Conservation (phyloP, 2,888 invertebrate genomes). For the Drosophila setosimentum region DNA sequence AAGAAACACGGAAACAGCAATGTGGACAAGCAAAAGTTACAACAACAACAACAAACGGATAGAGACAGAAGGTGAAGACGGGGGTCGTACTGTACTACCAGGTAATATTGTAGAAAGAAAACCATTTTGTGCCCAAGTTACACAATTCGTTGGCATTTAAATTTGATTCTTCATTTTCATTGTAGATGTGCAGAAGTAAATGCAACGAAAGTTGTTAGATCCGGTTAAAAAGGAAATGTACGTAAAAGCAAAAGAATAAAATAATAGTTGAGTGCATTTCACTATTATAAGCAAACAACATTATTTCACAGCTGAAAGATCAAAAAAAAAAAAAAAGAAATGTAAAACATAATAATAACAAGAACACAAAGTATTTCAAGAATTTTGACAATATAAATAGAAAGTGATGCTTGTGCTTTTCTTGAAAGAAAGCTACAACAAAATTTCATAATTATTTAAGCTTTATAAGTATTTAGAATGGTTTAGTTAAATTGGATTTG, state of each 20-base stretch:
- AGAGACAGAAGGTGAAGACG: not conserved
- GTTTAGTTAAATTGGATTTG: no score
- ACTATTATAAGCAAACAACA: not conserved
- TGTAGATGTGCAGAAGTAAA: constrained; percentile 5
- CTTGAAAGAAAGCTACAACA: no score
- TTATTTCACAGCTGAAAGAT: no score
- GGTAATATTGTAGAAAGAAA: not conserved
- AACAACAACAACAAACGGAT: not conserved
- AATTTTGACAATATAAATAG: not conserved
- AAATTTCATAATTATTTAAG: no score
- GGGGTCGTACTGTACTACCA: not conserved
- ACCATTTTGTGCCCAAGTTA: constrained; percentile 27
- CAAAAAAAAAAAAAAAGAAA: no score
- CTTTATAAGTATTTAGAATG: no score
- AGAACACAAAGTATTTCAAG: not conserved
- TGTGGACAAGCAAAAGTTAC: constrained; percentile 4
- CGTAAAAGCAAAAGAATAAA: not conserved
- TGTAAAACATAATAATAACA: not conserved
- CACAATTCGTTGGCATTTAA: constrained; percentile 70
- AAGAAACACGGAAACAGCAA: constrained; percentile 2
- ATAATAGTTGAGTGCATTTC: constrained; percentile 1
- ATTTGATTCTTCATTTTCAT: constrained; percentile 57
- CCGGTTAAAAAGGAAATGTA: not conserved
- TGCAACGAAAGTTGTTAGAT: constrained; percentile 27
- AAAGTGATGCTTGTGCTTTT: not conserved